Evolutionary conservation across 2,113 vertebrate species (phyloP), one percentile per base, ranked within the genome.

Genomic region (Junco hyemalis): DNA sequence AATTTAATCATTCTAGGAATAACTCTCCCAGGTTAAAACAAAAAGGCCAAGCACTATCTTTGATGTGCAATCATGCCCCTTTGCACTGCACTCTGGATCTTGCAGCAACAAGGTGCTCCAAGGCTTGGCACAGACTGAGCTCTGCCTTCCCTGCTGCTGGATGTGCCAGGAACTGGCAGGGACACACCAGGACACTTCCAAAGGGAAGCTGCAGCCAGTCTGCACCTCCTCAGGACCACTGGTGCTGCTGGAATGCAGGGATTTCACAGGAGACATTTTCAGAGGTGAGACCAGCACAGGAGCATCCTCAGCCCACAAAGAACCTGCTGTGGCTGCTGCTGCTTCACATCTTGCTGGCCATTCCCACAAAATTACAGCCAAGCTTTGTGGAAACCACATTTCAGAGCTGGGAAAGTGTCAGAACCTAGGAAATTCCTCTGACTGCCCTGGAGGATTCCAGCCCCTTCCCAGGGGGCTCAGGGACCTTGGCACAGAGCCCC

Each of bases 1-100:
- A 95, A 96, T 56, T 66, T 90, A 96, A 95, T 93, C 42, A 73
- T 93, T 94, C 91, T 56, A 94, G 92, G 85, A 93, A 68, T 86
- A 96, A 81, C 59, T 86, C 36, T 89, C 17, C 33, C 28, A 50
- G 59, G 57, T 82, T 65, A 54, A 92, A 95, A 88, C 44, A 47
- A 60, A 85, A 85, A 85, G 29, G 42, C 44, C 69, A 86, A 11
- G 22, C 29, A 29, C n/a, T 63, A 0, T 23, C 29, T 79, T 12
- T 88, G 66, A 78, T 74, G 14, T 50, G 33, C 63, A 64, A 5
- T 10, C 48, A 36, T 4, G 4, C 4, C 22, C n/a, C 20, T 56
- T 19, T 47, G 54, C 79, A 14, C 64, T 47, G 61, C 54, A 24
- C 54, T 31, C 20, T 26, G 31, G 4, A 3, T 26, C 14, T 5